These are phyloP conservation scores for Seriola dumerili DNA, from an alignment of 2,113 vertebrate genomes.

Conservation along the genomic window DNA sequence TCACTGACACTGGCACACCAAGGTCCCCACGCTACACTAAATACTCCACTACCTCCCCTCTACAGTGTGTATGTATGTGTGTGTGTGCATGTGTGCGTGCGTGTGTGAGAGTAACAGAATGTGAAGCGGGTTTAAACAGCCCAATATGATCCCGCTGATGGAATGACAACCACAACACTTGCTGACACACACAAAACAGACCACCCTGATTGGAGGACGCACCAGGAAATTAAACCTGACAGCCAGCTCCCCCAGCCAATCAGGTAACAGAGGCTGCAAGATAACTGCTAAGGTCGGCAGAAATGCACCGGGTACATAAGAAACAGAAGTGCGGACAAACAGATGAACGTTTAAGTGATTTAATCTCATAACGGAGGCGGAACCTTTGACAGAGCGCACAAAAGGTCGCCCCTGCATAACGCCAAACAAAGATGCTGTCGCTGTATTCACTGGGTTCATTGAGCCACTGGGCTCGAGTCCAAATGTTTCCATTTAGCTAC, in stretches of 20 bases:
- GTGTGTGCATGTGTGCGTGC: not conserved
- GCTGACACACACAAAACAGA: constrained; percentile 74
- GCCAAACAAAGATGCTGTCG: constrained; percentile 44
- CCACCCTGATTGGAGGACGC: constrained; percentile 70
- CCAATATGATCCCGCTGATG: constrained; percentile 45
- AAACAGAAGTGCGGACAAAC: constrained; percentile 34
- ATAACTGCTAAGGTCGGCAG: constrained; percentile 52
- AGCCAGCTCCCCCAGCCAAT: constrained; percentile 70
- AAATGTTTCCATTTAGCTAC: constrained; percentile 57
- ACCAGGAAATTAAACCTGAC: constrained; percentile 80
- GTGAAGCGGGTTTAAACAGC: constrained; percentile 70
- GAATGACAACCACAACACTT: constrained; percentile 62
- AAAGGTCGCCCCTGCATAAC: constrained; percentile 40
- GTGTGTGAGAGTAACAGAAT: constrained; percentile 35
- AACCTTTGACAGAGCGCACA: constrained; percentile 34
- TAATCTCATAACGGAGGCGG: constrained; percentile 13
- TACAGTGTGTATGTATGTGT: not conserved
- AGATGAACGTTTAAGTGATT: constrained; percentile 31
- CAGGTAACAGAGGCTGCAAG: constrained; percentile 48
- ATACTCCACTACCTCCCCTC: constrained; percentile 50
- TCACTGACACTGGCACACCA: constrained; percentile 77
- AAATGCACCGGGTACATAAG: constrained; percentile 24
- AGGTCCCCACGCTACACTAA: constrained; percentile 66
- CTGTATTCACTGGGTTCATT: constrained; percentile 22
- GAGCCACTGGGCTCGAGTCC: constrained; percentile 39